Conservation (phyloP, 2,888 invertebrate genomes). For the Incurvaria masculella region DNA sequence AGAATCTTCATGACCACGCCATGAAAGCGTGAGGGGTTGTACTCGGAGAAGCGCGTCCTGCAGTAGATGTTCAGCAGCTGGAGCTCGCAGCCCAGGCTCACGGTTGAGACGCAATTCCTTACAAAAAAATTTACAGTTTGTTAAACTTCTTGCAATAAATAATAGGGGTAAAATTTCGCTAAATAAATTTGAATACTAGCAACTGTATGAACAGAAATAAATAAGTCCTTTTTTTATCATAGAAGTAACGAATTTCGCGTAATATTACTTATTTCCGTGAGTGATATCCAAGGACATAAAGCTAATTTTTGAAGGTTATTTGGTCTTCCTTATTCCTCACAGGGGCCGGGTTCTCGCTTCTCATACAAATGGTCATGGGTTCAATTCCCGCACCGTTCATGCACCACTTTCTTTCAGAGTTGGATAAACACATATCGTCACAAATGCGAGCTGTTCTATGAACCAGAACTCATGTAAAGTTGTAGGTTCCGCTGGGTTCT, state of each 20-base stretch:
- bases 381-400: too few species aligned
- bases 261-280: not conserved
- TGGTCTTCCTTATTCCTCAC: too few species aligned
- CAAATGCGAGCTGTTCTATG: too few species aligned
- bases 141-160: constrained; percentile 1
- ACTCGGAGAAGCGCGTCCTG: constrained; percentile 78
- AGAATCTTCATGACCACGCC: constrained; percentile 82
- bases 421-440: too few species aligned
- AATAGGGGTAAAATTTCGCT: constrained; percentile 1
- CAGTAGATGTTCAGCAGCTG: constrained; percentile 73
- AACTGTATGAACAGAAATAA: constrained; percentile 2
- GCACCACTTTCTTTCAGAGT: too few species aligned
- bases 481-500: too few species aligned
- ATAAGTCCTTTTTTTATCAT: constrained; percentile 1
- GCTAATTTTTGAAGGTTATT: not conserved
- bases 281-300: constrained; percentile 5
- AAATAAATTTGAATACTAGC: not conserved
- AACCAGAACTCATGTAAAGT: too few species aligned
- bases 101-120: constrained; percentile 81
- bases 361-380: too few species aligned
- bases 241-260: constrained; percentile 1
- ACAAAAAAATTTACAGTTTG: constrained; percentile 21
- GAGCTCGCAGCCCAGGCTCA: constrained; percentile 68
- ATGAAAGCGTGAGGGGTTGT: constrained; percentile 77
- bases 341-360: too few species aligned